Conservation (phyloP, 2,888 invertebrate genomes). For the Macrosiphum euphorbiae region DNA sequence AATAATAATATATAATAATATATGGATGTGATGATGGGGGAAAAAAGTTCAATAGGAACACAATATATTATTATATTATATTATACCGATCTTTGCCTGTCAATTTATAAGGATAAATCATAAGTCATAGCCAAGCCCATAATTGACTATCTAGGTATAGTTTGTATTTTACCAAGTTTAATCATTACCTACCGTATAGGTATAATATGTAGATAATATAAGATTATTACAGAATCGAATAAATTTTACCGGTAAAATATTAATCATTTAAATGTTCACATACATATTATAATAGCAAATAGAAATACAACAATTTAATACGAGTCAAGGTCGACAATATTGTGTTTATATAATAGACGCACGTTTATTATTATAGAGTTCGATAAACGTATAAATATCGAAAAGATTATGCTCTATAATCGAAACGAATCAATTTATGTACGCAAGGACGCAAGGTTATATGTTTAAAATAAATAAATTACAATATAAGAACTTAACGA, state of each 20-base stretch:
- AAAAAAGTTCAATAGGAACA: background rate
- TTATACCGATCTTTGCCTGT: background rate
- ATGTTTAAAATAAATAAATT: background rate
- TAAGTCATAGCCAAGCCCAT: background rate
- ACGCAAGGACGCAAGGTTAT: background rate
- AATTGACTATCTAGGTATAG: background rate
- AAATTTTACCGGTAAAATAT: background rate
- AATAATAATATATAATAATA: background rate
- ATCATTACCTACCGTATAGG: background rate
- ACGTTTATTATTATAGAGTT: background rate
- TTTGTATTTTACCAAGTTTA: background rate
- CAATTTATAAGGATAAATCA: background rate
- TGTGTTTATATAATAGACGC: background rate
- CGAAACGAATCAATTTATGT: constrained; percentile 14
- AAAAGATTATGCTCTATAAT: background rate
- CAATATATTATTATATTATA: background rate
- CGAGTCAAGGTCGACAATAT: background rate
- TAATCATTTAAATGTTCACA: background rate
- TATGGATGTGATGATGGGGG: background rate
- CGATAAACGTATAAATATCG: background rate
- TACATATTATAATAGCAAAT: background rate
- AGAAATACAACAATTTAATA: background rate
- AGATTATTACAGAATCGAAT: background rate
- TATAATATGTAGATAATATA: background rate
- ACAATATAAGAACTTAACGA: background rate